phyloP scores from a whole-genome alignment of 2,797 vertebrate species.

The Glyptemys insculpta region DNA sequence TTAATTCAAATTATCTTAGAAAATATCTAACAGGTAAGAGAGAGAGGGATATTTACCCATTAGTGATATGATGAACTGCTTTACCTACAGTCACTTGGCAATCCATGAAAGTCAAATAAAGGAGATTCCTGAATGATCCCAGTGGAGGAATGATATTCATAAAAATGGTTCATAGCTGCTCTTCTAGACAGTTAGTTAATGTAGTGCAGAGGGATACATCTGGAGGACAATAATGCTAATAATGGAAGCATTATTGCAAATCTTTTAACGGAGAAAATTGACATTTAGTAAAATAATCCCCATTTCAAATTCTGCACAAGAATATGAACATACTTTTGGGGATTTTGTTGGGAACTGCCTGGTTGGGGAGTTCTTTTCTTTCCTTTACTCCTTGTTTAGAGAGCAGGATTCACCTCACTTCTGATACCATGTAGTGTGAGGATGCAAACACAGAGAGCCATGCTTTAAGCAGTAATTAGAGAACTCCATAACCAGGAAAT shows the following conservation, averaged over 20 bases:
- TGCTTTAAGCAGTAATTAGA: neutral
- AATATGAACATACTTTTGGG: conserved; percentile 53
- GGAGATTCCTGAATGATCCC: neutral
- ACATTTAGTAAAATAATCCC: conserved; percentile 56
- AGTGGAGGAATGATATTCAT: neutral
- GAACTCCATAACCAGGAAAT: neutral
- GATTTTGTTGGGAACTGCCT: conserved; percentile 32
- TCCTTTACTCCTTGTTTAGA: neutral
- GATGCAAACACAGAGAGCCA: neutral
- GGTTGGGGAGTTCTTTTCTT: neutral
- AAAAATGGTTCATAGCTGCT: neutral
- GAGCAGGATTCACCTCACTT: neutral
- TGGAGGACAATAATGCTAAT: neutral
- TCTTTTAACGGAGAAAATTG: conserved; percentile 35
- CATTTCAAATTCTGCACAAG: conserved; percentile 65
- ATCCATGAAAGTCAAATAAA: neutral
- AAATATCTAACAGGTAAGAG: conserved; percentile 2
- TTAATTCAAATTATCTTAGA: neutral
- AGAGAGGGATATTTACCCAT: neutral
- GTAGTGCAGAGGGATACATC: neutral
- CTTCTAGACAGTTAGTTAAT: neutral
- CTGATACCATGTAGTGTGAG: neutral
- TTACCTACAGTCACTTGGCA: neutral
- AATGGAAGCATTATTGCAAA: neutral
- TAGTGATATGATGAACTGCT: neutral